Percentiles rank a stretch among this genome's conserved stretches.
phyloP scores from a whole-genome alignment of 2,797 vertebrate genomes.

The Silurus lanzhouensis region DNA sequence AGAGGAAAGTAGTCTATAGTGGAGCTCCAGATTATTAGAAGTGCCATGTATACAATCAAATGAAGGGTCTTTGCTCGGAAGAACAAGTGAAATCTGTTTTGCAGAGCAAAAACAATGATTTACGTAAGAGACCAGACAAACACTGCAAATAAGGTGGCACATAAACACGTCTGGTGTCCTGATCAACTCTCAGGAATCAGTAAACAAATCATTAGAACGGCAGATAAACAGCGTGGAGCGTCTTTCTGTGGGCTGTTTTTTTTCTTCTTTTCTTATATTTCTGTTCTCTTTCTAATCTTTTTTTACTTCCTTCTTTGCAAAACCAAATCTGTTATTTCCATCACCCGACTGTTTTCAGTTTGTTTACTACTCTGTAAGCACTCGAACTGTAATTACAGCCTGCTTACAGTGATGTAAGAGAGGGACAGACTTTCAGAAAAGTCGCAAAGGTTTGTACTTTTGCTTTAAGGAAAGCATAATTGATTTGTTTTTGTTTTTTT shows the following conservation, averaged over 20 bases:
- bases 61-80: background rate
- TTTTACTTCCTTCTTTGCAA: background rate
- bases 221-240: background rate
- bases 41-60: background rate
- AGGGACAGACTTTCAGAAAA: conserved; percentile 14
- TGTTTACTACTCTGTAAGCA: background rate
- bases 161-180: too few species aligned
- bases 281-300: background rate
- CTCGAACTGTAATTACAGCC: conserved; percentile 10
- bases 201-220: background rate
- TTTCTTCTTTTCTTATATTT: background rate
- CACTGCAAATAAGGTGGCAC: background rate
- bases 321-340: background rate
- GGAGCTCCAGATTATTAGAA: background rate
- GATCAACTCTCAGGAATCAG: background rate
- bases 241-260: background rate
- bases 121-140: background rate
- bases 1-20: background rate
- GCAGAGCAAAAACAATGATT: background rate
- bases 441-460: conserved; percentile 17
- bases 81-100: background rate
- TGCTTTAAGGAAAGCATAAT: conserved; percentile 15
- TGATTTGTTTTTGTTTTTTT: conserved; percentile 29
- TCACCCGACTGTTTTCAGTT: background rate
- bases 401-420: background rate